Conservation (phyloP, 2,797 vertebrate genomes). For the Dryobates pubescens region DNA sequence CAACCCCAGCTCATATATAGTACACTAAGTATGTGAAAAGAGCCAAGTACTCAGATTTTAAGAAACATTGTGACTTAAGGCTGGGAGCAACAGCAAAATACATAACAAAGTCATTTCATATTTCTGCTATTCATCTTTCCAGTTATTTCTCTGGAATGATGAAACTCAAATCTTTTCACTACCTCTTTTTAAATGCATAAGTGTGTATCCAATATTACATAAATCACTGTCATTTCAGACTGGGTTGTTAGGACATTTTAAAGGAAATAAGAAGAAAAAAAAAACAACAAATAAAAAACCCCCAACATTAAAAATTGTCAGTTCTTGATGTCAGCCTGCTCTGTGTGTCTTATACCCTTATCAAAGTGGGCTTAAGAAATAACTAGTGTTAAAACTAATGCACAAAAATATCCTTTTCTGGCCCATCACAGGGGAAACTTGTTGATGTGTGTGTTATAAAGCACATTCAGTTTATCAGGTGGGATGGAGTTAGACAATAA, state of each 20-base stretch:
- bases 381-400: background rate
- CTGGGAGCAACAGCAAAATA: background rate
- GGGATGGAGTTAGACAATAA: background rate
- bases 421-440: background rate
- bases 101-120: background rate
- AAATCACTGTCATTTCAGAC: background rate
- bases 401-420: background rate
- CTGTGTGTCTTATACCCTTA: background rate
- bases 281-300: too few species aligned
- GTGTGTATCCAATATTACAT: background rate
- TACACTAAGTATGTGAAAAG: background rate
- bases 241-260: background rate
- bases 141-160: background rate
- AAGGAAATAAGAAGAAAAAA: background rate
- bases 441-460: background rate
- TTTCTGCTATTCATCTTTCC: background rate
- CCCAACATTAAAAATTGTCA: background rate
- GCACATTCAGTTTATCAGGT: background rate
- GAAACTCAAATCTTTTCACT: conserved; percentile 12
- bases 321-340: background rate
- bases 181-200: conserved; percentile 35
- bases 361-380: background rate
- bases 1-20: too few species aligned
- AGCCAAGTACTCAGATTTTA: background rate
- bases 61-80: background rate